Evolutionary conservation across 2,888 invertebrate genomes (phyloP), one percentile per base, ranked within the genome.

Genomic region (Dasypogon diadema): DNA sequence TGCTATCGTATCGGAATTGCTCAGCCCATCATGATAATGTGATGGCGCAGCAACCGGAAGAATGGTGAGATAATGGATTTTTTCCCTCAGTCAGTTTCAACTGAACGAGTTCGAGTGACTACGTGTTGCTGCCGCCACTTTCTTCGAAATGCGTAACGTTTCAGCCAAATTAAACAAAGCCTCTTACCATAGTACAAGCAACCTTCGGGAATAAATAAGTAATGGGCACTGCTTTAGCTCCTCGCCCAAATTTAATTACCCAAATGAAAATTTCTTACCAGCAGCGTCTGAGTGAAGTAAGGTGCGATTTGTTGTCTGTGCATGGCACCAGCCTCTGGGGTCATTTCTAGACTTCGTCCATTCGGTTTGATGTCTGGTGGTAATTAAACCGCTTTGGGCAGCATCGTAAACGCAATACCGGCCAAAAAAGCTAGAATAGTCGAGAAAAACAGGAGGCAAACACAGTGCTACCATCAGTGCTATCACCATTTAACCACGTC

Each of bases 331-430:
- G 56, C 24, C 26, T 24, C 6, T 16, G 58, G 26, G 30, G 34
- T 14, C 8, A 24, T 58, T 34, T n/a, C n/a, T n/a, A n/a, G n/a
- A n/a, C n/a, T n/a, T n/a, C 48, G n/a, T 10, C 18, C 46, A 48
- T 56, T 30, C 26, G 68, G 5, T 42, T 58, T 34, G 22, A 18
- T 4, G 24, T 74, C 48, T 55, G 54, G 51, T 55, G 74, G 63
- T 75, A 77, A 77, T 75, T 77, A 72, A 72, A 60, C 24, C 46
- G 42, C 72, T 77, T 77, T 70, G 54, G 72, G 72, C 51, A 60
- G 75, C 72, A 70, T 60, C 56, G 74, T 65, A 77, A 77, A 48
- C 75, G 75, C n/a, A n/a, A n/a, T 75, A 75, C 65, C 72, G 16
- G 30, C 16, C 51, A 16, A n/a, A 8, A 24, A n/a, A 65, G 34